Evolutionary conservation across 2,888 invertebrate genomes (phyloP).

Genomic region (Chamaedrilus cognettii): DNA sequence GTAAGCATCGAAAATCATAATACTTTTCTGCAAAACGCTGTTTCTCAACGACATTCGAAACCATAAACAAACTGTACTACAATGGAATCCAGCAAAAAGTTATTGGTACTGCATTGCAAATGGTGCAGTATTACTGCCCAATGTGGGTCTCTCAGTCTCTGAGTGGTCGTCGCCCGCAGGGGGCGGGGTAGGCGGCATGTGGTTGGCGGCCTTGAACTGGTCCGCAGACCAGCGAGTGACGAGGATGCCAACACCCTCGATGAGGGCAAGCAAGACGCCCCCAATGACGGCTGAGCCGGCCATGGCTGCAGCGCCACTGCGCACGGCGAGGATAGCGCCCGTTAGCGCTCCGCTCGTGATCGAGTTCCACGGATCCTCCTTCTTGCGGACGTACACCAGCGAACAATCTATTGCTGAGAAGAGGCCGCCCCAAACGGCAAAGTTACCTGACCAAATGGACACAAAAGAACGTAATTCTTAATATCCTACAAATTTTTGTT

Average conservation of each 20-base stretch:
- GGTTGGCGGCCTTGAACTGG: constrained; percentile 76
- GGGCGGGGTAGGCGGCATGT: not conserved
- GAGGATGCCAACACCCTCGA: constrained; percentile 96
- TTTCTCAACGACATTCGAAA: no score
- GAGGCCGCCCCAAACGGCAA: constrained; percentile 98
- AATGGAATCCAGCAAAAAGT: no score
- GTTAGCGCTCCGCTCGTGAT: constrained; percentile 80
- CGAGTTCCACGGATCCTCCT: constrained; percentile 94
- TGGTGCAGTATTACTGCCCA: constrained; percentile 32
- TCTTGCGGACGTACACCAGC: constrained; percentile 86
- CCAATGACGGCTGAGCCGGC: constrained; percentile 91
- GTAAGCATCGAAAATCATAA: no score
- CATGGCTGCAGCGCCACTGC: constrained; percentile 67
- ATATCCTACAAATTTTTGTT: no score
- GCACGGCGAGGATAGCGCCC: constrained; percentile 93
- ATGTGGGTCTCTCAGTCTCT: constrained; percentile 1
- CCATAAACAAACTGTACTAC: no score
- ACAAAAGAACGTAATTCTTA: no score
- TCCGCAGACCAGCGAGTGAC: constrained; percentile 90
- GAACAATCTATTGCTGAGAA: constrained; percentile 98
- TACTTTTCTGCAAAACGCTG: no score
- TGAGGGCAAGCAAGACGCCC: constrained; percentile 90
- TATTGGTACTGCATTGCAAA: constrained; percentile 19
- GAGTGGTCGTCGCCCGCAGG: not conserved
- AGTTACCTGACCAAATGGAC: constrained; percentile 70